phyloP scores from a whole-genome alignment of 2,113 vertebrate species.

The Orycteropus afer region DNA sequence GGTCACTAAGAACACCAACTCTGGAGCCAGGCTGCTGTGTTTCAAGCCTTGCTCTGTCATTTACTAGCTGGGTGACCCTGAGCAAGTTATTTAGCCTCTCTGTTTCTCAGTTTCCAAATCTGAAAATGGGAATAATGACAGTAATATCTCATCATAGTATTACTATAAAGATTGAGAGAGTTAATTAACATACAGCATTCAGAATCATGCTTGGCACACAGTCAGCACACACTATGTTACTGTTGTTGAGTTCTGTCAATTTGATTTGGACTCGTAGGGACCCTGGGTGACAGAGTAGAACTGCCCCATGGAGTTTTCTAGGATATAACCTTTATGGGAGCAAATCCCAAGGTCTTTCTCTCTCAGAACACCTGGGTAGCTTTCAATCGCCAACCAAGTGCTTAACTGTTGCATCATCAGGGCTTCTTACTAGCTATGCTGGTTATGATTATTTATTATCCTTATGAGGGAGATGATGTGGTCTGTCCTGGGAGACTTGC shows the following conservation, averaged over 20 bases:
- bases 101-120: constrained; percentile 26
- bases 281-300: background rate
- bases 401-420: background rate
- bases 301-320: no score
- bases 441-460: background rate
- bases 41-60: background rate
- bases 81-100: constrained; percentile 6
- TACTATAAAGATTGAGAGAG: background rate
- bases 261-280: background rate
- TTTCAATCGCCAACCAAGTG: background rate
- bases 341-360: background rate
- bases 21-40: background rate
- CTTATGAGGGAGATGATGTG: background rate
- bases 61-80: background rate
- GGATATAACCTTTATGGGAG: background rate
- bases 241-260: background rate
- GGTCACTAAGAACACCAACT: background rate
- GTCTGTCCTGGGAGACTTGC: background rate
- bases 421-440: background rate
- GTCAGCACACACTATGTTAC: background rate
- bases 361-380: background rate
- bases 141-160: background rate
- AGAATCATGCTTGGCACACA: background rate
- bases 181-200: background rate
- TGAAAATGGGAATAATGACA: constrained; percentile 21